Percentiles rank a stretch among this genome's conserved stretches.
Evolutionary conservation across 2,113 vertebrate species (phyloP).

Genomic region (Periophthalmodon schlosseri): DNA sequence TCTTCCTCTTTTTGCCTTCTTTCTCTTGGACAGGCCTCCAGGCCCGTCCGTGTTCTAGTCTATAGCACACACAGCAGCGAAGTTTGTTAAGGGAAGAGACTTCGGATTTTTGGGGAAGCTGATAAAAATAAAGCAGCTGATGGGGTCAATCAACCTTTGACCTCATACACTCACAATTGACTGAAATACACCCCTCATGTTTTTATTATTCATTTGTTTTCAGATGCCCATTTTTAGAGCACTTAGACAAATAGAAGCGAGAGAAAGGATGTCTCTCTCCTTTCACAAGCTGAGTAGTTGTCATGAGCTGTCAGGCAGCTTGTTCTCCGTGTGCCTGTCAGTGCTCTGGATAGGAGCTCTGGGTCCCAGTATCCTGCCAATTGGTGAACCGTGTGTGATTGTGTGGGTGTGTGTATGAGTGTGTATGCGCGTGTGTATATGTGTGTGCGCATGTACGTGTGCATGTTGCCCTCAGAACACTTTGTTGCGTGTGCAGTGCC

Average conservation of each 20-base stretch:
- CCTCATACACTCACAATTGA: neutral
- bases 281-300: conserved; percentile 65
- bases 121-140: conserved; percentile 14
- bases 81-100: conserved; percentile 47
- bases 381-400: conserved; percentile 64
- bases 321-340: conserved; percentile 71
- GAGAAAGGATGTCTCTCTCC: conserved; percentile 42
- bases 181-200: neutral
- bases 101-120: conserved; percentile 42
- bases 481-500: conserved; percentile 70
- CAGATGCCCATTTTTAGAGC: conserved; percentile 24
- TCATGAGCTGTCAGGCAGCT: conserved; percentile 67
- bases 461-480: conserved; percentile 67
- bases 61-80: conserved; percentile 64
- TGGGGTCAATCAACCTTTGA: neutral
- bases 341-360: conserved; percentile 61
- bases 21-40: conserved; percentile 66
- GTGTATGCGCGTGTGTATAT: conserved; percentile 46
- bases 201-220: conserved; percentile 32
- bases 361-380: conserved; percentile 69
- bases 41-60: conserved; percentile 48
- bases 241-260: conserved; percentile 45
- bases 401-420: conserved; percentile 38
- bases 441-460: conserved; percentile 25
- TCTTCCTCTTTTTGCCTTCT: conserved; percentile 49